Evolutionary conservation across 1,140 invertebrate genomes (phyloP), one percentile per base, ranked within the genome.

Genomic region (Hestina assimilis): DNA sequence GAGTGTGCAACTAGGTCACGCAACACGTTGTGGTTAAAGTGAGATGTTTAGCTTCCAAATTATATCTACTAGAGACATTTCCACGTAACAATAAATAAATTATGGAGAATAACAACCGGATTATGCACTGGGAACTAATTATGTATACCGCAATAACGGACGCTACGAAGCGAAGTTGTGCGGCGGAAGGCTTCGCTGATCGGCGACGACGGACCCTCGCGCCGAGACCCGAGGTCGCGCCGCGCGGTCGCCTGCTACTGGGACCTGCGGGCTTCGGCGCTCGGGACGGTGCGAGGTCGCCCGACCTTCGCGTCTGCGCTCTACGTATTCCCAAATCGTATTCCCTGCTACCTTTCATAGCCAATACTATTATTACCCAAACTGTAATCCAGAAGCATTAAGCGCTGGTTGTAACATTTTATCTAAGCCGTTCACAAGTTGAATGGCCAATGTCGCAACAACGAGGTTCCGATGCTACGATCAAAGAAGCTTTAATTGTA

Each of bases 1-100:
- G 20, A 17, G n/a, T 15, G 11, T 3, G 47, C 29, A 65, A 52
- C 29, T 53, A 41, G 52, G 53, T 57, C 58, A 40, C 35, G 58
- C 63, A 57, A 54, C 63, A 60, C 63, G 58, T 58, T 52, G 48
- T 50, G 41, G 43, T 51, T 47, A 48, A 55, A 38, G 8, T 48
- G 50, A 46, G 28, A 47, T 19, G 33, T 47, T 17, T 35, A 35
- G 12, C 21, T 17, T 33, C 3, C 7, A 35, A 33, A 19, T 17
- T 17, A 38, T 17, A 38, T n/a, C 15, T n/a, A n/a, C 8, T 19
- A 28, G 33, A 3, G 6, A 17, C 1, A 19, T 19, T 6, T 38
- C n/a, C 15, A 38, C 33, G 9, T 8, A 20, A 19, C 33, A 15
- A n/a, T 35, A 17, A 38, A 17, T 38, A n/a, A n/a, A 38, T 19